Conservation (phyloP, 1,140 invertebrate genomes). For the Drosophila subobscura region DNA sequence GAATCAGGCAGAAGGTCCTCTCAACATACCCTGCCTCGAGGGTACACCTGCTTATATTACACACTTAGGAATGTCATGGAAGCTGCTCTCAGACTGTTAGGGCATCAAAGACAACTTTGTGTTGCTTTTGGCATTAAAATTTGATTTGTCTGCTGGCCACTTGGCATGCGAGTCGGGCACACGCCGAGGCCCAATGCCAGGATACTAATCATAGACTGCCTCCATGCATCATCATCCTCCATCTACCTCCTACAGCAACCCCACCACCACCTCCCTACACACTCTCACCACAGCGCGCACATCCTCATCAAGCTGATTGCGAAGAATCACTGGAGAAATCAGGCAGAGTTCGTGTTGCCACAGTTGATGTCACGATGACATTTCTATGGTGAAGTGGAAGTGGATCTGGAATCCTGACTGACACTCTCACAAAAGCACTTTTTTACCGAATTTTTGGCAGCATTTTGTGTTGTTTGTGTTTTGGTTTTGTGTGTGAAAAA, state of each 20-base stretch:
- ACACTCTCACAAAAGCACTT: constrained; percentile 20
- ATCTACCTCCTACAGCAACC: constrained; percentile 34
- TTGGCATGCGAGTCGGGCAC: constrained; percentile 36
- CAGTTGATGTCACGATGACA: constrained; percentile 2
- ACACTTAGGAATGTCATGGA: too few relatives aligned
- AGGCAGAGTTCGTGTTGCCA: constrained; percentile 40
- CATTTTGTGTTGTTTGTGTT: constrained; percentile 25
- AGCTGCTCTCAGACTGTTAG: too few relatives aligned
- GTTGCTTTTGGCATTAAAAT: constrained; percentile 60
- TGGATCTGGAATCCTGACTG: constrained; percentile 19
- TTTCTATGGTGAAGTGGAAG: constrained; percentile 8
- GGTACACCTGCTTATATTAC: too few relatives aligned
- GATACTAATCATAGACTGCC: constrained; percentile 66
- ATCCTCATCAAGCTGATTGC: constrained; percentile 70
- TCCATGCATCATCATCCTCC: background rate
- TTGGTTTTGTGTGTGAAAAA: constrained; percentile 34
- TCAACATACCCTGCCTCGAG: background rate
- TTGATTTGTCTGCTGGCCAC: constrained; percentile 51
- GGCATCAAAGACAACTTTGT: background rate
- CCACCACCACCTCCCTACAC: constrained; percentile 24
- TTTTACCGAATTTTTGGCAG: constrained; percentile 2
- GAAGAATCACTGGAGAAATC: constrained; percentile 78
- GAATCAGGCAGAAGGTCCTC: background rate
- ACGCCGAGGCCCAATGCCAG: constrained; percentile 27
- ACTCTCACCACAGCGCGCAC: constrained; percentile 28